A percentile compares a stretch with the other conserved stretches of the same genome.
Evolutionary conservation across 1,140 invertebrate species (phyloP).

Genomic region (Drosophila erecta): DNA sequence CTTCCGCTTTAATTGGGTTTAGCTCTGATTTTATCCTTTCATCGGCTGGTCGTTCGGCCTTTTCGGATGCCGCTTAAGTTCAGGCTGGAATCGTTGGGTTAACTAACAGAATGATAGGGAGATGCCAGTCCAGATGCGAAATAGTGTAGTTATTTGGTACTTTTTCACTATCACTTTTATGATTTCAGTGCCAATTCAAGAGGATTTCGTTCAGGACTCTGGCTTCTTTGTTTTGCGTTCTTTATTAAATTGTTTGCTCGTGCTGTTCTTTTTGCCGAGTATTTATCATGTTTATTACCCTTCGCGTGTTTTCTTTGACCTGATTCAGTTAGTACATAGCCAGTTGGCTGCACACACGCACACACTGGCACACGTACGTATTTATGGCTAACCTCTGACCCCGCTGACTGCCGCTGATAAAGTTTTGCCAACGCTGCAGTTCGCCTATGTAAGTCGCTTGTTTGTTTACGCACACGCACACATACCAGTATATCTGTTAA

Average conservation of each 20-base stretch:
- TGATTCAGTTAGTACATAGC: conserved; percentile 33
- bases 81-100: neutral
- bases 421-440: conserved; percentile 44
- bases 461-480: conserved; percentile 19
- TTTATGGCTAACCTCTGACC: conserved; percentile 30
- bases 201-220: neutral
- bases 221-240: neutral
- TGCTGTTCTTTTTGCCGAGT: conserved; percentile 13
- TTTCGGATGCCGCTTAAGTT: neutral
- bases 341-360: neutral
- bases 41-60: too few species aligned
- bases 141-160: too few species aligned
- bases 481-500: conserved; percentile 15
- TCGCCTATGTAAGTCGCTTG: conserved; percentile 12
- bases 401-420: conserved; percentile 10
- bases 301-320: conserved; percentile 50
- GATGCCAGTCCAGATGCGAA: too few species aligned
- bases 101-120: too few species aligned
- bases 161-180: too few species aligned
- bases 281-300: conserved; percentile 55
- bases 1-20: neutral
- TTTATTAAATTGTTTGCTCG: conserved; percentile 31
- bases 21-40: neutral
- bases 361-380: neutral
- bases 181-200: too few species aligned